These are phyloP conservation scores for Aphaenogaster rudis DNA, from an alignment of 1,140 invertebrate species.

Conservation along the genomic window DNA sequence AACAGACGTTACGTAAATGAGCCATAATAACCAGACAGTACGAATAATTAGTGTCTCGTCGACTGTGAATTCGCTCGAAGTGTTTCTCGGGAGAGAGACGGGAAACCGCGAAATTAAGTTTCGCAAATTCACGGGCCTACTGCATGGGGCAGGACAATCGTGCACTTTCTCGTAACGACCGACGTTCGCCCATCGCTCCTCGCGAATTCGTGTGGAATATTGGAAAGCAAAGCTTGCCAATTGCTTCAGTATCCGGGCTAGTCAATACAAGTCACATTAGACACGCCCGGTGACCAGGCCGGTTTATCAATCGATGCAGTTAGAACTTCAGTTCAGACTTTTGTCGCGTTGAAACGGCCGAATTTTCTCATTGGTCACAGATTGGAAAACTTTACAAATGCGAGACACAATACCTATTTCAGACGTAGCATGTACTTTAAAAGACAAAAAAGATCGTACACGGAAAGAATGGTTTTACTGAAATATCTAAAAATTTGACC, in stretches of 20 bases:
- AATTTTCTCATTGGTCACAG: not conserved
- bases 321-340: not conserved
- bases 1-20: slow-evolving; percentile 17
- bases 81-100: not conserved
- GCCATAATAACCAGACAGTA: slow-evolving; percentile 8
- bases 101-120: slow-evolving; percentile 45
- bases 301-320: slow-evolving; percentile 44
- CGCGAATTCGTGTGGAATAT: slow-evolving; percentile 46
- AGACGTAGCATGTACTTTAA: not conserved
- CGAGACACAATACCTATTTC: not conserved
- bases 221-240: slow-evolving; percentile 36
- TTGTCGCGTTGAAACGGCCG: not conserved
- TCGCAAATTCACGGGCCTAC: slow-evolving; percentile 18
- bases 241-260: not conserved
- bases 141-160: slow-evolving; percentile 1
- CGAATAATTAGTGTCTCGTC: slow-evolving; percentile 36
- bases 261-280: slow-evolving; percentile 23
- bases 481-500: too few species aligned
- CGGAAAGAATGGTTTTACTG: too few species aligned
- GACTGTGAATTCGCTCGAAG: slow-evolving; percentile 6
- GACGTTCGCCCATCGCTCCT: not conserved
- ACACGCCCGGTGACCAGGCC: not conserved
- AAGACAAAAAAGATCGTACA: not conserved
- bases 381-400: not conserved
- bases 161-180: slow-evolving; percentile 52